Conservation (phyloP, 1,140 invertebrate species). For the Grapholita molesta region DNA sequence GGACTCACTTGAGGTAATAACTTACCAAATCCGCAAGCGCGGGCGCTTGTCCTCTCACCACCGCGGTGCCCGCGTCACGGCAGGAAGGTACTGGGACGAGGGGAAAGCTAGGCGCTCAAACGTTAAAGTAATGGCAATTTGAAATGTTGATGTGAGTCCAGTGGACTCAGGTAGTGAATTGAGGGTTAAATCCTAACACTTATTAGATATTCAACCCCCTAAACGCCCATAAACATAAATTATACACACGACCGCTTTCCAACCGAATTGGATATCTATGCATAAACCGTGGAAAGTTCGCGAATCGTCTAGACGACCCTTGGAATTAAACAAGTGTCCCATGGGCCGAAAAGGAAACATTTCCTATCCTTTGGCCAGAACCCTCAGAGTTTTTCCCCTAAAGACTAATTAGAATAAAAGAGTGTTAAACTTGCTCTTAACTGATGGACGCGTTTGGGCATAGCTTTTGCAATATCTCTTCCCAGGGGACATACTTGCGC, state of each 20-base stretch:
- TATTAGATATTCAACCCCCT: neutral
- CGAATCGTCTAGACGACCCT: conserved; percentile 30
- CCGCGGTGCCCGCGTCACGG: too few species aligned
- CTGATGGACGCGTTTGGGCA: conserved; percentile 44
- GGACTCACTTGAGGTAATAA: too few species aligned
- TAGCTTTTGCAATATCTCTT: conserved; percentile 17
- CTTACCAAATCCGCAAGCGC: too few species aligned
- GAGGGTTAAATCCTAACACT: neutral
- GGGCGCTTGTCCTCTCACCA: too few species aligned
- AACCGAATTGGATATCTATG: conserved; percentile 1
- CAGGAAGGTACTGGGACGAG: too few species aligned
- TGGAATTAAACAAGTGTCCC: conserved; percentile 36
- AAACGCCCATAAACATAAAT: neutral
- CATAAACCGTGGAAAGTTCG: conserved; percentile 21
- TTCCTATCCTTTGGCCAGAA: conserved; percentile 29
- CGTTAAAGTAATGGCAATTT: too few species aligned
- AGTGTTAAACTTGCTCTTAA: conserved; percentile 58
- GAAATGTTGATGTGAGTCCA: too few species aligned
- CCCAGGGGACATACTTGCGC: conserved; percentile 23
- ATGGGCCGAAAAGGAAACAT: conserved; percentile 24
- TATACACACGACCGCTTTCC: neutral
- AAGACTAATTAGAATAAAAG: conserved; percentile 67
- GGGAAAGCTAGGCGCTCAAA: too few species aligned
- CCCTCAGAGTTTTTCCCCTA: conserved; percentile 43
- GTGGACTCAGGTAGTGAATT: too few species aligned